Evolutionary conservation across 2,113 vertebrate genomes (phyloP).

Genomic region (Ptyas mucosa): DNA sequence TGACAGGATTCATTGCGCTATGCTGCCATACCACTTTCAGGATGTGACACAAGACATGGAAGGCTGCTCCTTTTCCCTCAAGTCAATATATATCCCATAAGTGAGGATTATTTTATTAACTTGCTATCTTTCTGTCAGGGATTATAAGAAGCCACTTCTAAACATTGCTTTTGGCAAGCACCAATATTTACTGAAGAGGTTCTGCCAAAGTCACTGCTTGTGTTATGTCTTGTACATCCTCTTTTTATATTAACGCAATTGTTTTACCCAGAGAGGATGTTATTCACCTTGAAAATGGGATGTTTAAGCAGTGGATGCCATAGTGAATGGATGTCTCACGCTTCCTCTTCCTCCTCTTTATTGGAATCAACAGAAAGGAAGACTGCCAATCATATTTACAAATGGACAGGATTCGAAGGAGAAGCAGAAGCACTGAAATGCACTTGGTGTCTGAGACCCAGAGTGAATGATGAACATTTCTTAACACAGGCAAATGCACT

Average conservation of each 20-base stretch:
- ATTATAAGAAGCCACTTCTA: constrained; percentile 64
- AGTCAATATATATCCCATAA: constrained; percentile 63
- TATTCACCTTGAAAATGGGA: neutral
- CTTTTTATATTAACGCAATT: constrained; percentile 13
- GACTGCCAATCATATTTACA: neutral
- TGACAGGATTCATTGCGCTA: constrained; percentile 24
- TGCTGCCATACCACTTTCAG: constrained; percentile 37
- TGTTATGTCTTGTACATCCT: constrained; percentile 43
- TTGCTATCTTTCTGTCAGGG: constrained; percentile 62
- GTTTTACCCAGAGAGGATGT: constrained; percentile 21
- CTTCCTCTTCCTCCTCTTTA: neutral
- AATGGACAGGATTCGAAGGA: neutral
- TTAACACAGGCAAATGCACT: neutral
- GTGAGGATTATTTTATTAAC: constrained; percentile 57
- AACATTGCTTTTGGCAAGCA: constrained; percentile 63
- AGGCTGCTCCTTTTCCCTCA: constrained; percentile 54
- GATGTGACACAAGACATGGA: constrained; percentile 28
- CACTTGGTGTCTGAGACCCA: neutral
- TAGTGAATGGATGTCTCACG: neutral
- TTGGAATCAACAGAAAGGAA: neutral
- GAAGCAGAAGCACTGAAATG: neutral
- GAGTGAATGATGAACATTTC: neutral
- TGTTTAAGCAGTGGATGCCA: constrained; percentile 14
- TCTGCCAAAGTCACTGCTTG: constrained; percentile 61
- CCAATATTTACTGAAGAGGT: constrained; percentile 59